Evolutionary conservation across 2,797 vertebrate species (phyloP).

Genomic region (Diplodus puntazzo): DNA sequence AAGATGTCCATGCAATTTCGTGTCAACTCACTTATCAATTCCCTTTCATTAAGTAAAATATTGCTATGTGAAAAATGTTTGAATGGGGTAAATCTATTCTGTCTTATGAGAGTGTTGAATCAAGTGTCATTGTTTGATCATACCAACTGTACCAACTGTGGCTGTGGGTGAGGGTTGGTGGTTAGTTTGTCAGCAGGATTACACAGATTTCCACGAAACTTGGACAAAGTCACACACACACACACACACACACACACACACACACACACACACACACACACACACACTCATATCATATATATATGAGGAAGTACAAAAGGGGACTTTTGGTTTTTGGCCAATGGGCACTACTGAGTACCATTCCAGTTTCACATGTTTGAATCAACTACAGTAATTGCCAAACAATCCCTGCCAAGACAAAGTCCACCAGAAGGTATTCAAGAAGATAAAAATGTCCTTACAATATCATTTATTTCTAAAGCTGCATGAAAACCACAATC

Average conservation of each 20-base stretch:
- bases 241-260: too few relatives aligned
- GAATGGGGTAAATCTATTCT: neutral
- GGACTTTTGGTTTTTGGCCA: too few relatives aligned
- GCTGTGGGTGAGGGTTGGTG: too few relatives aligned
- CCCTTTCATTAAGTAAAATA: neutral
- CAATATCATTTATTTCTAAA: slow-evolving; percentile 3
- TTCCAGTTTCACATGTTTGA: neutral
- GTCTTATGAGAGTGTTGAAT: too few relatives aligned
- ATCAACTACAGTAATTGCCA: neutral
- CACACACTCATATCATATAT: too few relatives aligned
- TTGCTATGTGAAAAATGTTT: neutral
- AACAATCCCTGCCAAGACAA: neutral
- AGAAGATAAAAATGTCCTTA: neutral
- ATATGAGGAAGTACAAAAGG: too few relatives aligned
- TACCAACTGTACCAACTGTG: neutral
- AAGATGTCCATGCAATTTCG: neutral
- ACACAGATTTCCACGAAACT: too few relatives aligned
- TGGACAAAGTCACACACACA: too few relatives aligned
- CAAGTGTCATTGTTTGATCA: neutral
- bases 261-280: too few relatives aligned
- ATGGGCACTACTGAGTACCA: too few relatives aligned
- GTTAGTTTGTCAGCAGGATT: too few relatives aligned
- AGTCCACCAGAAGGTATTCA: neutral
- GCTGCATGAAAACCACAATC: neutral
- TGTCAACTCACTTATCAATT: neutral